A percentile compares a stretch with the other conserved stretches of the same genome.
phyloP scores from a whole-genome alignment of 1,140 invertebrate genomes.

The Drosophila lowei region DNA sequence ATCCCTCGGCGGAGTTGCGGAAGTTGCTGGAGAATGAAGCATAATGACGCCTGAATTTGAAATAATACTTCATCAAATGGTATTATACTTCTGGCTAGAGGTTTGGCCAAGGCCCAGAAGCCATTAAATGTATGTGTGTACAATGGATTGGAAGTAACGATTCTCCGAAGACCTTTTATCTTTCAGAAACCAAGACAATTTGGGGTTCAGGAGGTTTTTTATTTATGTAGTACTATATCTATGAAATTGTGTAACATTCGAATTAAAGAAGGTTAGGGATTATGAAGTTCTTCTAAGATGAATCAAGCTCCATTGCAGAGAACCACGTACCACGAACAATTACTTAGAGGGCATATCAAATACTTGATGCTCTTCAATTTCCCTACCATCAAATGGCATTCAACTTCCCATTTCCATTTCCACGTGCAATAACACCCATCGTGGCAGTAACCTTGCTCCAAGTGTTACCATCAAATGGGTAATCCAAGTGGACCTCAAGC shows the following conservation, averaged over 20 bases:
- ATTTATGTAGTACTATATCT: too few species aligned
- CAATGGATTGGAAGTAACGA: too few species aligned
- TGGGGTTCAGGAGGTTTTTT: too few species aligned
- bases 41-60: constrained; percentile 26
- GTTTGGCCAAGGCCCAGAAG: not conserved
- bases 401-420: constrained; percentile 25
- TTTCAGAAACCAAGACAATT: too few species aligned
- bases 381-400: constrained; percentile 15
- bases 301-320: too few species aligned
- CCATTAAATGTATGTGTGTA: too few species aligned
- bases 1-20: constrained; percentile 14
- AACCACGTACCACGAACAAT: too few species aligned
- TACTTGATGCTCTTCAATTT: not conserved
- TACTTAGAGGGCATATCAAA: too few species aligned
- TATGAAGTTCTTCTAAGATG: too few species aligned
- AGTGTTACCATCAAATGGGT: constrained; percentile 25
- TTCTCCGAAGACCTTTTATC: too few species aligned
- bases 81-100: not conserved
- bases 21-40: constrained; percentile 4
- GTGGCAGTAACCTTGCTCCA: constrained; percentile 12
- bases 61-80: constrained; percentile 20
- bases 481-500: constrained; percentile 38
- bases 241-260: too few species aligned
- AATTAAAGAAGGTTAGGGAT: too few species aligned
- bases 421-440: constrained; percentile 3